Conservation (phyloP, 1,140 invertebrate genomes). For the Drosophila cardini region DNA sequence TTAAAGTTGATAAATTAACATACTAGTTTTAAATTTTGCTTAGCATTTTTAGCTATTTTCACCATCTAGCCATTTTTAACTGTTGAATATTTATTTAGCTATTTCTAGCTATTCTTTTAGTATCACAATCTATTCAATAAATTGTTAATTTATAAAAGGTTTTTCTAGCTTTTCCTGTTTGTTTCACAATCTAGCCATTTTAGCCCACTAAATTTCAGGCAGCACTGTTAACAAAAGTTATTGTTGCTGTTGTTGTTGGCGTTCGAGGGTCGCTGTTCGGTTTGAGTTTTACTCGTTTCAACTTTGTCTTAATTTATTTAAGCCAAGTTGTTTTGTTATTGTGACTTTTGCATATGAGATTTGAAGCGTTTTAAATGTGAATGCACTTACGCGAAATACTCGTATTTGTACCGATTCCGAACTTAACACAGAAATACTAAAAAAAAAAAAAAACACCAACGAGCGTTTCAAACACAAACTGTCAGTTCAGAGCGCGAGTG, state of each 20-base stretch:
- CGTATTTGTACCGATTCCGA: neutral
- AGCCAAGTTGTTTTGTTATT: slow-evolving; percentile 15
- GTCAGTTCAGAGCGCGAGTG: neutral
- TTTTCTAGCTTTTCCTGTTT: too few relatives aligned
- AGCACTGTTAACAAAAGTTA: slow-evolving; percentile 42
- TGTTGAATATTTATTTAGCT: too few relatives aligned
- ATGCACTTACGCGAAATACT: slow-evolving; percentile 41
- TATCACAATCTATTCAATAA: too few relatives aligned
- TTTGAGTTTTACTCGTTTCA: slow-evolving; percentile 20
- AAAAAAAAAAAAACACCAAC: neutral
- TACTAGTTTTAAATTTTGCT: too few relatives aligned
- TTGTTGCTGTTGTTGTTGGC: slow-evolving; percentile 33
- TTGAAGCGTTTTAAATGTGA: slow-evolving; percentile 3
- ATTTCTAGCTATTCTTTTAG: too few relatives aligned
- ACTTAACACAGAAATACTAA: slow-evolving; percentile 3
- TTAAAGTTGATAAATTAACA: too few relatives aligned
- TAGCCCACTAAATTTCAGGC: too few relatives aligned
- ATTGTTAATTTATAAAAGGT: too few relatives aligned
- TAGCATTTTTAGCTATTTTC: too few relatives aligned
- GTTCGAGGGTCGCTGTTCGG: slow-evolving; percentile 51
- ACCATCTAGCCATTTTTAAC: too few relatives aligned
- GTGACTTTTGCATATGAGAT: slow-evolving; percentile 1
- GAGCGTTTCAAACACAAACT: slow-evolving; percentile 19
- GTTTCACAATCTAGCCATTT: slow-evolving; percentile 25
- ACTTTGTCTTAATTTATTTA: slow-evolving; percentile 18